Percentiles rank a stretch among this genome's conserved stretches.
Evolutionary conservation across 1,140 invertebrate genomes (phyloP).

Genomic region (Temnothorax nylanderi): DNA sequence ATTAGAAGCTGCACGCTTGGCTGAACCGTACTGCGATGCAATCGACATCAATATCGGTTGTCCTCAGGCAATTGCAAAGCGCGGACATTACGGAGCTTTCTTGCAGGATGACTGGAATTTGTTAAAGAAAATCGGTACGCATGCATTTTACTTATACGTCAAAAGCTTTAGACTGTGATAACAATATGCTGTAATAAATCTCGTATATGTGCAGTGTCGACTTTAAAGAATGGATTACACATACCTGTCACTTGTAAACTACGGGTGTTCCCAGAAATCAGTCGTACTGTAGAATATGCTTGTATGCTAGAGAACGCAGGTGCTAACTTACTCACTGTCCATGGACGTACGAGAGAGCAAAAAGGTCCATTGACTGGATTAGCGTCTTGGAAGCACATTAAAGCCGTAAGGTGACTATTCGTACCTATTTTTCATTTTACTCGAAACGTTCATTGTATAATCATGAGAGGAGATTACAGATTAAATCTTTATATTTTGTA

Average conservation of each 20-base stretch:
- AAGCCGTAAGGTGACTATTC: slow-evolving; percentile 91
- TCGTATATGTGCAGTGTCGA: slow-evolving; percentile 73
- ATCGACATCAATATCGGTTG: slow-evolving; percentile 99
- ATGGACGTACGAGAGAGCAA: slow-evolving; percentile 98
- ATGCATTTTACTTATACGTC: neutral
- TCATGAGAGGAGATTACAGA: neutral
- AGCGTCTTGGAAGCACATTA: slow-evolving; percentile 97
- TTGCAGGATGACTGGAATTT: slow-evolving; percentile 98
- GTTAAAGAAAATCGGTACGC: slow-evolving; percentile 92
- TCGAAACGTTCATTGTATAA: neutral
- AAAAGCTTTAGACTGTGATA: neutral
- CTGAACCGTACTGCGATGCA: slow-evolving; percentile 96
- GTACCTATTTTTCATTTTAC: neutral
- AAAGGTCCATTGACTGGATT: slow-evolving; percentile 97
- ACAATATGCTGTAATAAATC: slow-evolving; percentile 16
- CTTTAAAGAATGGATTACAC: slow-evolving; percentile 88
- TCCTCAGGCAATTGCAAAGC: slow-evolving; percentile 97
- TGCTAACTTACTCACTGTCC: slow-evolving; percentile 96
- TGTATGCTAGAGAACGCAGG: slow-evolving; percentile 97
- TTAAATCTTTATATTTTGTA: neutral
- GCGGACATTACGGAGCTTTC: slow-evolving; percentile 96
- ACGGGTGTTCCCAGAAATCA: slow-evolving; percentile 94
- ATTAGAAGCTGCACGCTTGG: slow-evolving; percentile 94
- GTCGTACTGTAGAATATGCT: slow-evolving; percentile 96
- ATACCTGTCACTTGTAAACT: slow-evolving; percentile 99